Conservation (phyloP, 2,113 vertebrate genomes). For the Peromyscus maniculatus region DNA sequence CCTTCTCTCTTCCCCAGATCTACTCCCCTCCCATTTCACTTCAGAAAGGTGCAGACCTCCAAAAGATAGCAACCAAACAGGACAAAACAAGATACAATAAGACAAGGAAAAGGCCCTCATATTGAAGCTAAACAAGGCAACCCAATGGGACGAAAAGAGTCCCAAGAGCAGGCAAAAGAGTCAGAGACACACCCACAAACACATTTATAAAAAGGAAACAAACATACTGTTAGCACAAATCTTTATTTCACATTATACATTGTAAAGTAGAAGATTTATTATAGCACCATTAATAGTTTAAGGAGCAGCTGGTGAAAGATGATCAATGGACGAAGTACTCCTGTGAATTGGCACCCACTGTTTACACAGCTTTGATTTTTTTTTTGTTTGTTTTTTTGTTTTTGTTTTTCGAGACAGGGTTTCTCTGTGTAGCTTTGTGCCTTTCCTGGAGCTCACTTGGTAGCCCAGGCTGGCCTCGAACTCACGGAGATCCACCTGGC, state of each 20-base stretch:
- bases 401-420: too few relatives aligned
- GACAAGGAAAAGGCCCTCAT: background rate
- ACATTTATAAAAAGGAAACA: background rate
- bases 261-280: background rate
- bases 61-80: background rate
- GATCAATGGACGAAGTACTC: background rate
- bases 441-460: too few relatives aligned
- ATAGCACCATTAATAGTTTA: background rate
- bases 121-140: background rate
- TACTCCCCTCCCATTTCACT: background rate
- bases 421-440: too few relatives aligned
- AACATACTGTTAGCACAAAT: background rate
- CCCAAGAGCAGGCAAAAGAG: background rate
- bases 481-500: too few relatives aligned
- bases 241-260: background rate
- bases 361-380: background rate
- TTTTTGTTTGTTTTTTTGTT: too few relatives aligned
- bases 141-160: background rate
- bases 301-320: background rate
- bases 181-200: background rate
- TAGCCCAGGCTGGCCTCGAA: too few relatives aligned
- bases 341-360: background rate
- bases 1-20: background rate
- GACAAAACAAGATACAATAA: background rate
- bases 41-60: background rate